phyloP scores from a whole-genome alignment of 1,140 invertebrate species.

The Semibalanus balanoides region DNA sequence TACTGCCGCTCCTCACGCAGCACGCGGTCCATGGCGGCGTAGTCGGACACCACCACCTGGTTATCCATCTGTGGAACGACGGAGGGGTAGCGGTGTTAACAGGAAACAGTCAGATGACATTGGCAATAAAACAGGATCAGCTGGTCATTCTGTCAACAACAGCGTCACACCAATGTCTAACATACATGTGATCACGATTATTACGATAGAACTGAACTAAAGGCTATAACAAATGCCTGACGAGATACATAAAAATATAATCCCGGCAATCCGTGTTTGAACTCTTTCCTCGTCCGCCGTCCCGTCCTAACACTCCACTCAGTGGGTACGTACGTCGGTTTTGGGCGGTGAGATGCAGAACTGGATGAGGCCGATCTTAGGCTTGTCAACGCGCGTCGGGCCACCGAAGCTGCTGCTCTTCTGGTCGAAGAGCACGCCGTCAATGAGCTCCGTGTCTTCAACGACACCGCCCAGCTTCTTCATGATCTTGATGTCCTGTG shows the following conservation, averaged over 20 bases:
- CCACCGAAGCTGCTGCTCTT: slow-evolving; percentile 78
- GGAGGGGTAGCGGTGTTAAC: too few relatives aligned
- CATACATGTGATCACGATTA: too few relatives aligned
- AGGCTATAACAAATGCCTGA: too few relatives aligned
- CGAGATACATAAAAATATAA: too few relatives aligned
- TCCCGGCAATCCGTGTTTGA: too few relatives aligned
- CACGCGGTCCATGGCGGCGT: slow-evolving; percentile 96
- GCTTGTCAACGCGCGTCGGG: slow-evolving; percentile 86
- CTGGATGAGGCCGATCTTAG: slow-evolving; percentile 97
- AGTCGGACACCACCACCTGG: slow-evolving; percentile 94
- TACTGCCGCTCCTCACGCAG: slow-evolving; percentile 96
- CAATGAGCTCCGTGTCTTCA: slow-evolving; percentile 91
- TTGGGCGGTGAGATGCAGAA: slow-evolving; percentile 99
- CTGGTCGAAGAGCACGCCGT: slow-evolving; percentile 88
- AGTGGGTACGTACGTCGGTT: slow-evolving; percentile 85
- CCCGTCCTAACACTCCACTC: too few relatives aligned
- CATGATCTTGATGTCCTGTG: slow-evolving; percentile 80
- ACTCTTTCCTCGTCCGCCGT: too few relatives aligned
- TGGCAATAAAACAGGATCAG: too few relatives aligned
- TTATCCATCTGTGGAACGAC: slow-evolving; percentile 75
- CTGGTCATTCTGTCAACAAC: too few relatives aligned
- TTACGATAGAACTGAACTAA: too few relatives aligned
- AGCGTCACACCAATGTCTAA: too few relatives aligned
- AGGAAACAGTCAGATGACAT: too few relatives aligned
- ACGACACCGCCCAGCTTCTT: slow-evolving; percentile 93